Base-by-base conservation (phyloP, 2,113 vertebrate genomes). In the Alligator sinensis region DNA sequence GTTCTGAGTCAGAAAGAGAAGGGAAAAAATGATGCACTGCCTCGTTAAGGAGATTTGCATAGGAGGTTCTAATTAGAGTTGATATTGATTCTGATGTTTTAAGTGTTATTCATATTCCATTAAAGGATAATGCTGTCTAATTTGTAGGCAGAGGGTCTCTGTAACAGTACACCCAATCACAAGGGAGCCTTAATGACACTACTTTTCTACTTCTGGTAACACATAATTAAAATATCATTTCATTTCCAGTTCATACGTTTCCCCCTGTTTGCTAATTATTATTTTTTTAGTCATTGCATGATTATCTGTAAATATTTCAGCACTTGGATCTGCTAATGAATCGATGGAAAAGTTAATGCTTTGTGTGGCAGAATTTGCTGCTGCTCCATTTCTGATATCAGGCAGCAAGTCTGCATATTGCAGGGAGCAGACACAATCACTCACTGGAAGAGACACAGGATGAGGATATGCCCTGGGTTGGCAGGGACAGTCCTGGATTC, bases 211-310 rank as follows among this genome's bases (percentile, higher is more conserved):
- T 97, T 96, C 84, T 96, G 89, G 83, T 94, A 96, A 96, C 88
- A 94, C 92, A 78, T 95, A 96, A 97, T 95, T 96, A 94, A 96
- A 95, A 94, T 94, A 96, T 94, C 96, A 96, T 90, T 97, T 96
- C 70, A 90, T 93, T 96, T 96, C 93, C 93, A 96, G 94, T 95
- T 96, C 66, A 88, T 94, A 93, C 86, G 83, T 97, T 86, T 96
- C 86, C 92, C 91, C 91, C 78, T 70, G 2, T 91, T 72, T 88
- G 70, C 88, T 95, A 87, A 96, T 96, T 95, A 87, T 90, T 94
- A 87, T 90, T 94, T 96, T 94, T 87, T 86, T 68, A 95, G 72
- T 89, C 77, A 86, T 97, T 94, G 91, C 85, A 83, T 95, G 60
- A 93, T 95, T 94, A 91, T 93, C 94, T 95, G 95, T 89, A 95